phyloP scores from a whole-genome alignment of 2,113 vertebrate genomes.

The Myiagra hebetior region DNA sequence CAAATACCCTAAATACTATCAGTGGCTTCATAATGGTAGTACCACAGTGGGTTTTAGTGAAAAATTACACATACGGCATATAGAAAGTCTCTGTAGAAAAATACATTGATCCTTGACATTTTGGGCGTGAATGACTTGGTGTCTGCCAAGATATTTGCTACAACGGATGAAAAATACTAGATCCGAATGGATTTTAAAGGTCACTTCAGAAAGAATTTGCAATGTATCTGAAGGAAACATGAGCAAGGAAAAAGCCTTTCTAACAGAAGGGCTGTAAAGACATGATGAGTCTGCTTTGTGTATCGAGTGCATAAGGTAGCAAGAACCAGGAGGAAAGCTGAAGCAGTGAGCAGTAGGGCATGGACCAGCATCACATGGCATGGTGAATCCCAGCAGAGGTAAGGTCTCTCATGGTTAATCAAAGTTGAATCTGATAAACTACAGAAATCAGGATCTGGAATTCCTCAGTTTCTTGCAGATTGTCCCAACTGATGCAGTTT shows the following conservation, averaged over 20 bases:
- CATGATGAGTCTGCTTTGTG: neutral
- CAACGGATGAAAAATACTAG: neutral
- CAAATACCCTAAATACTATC: neutral
- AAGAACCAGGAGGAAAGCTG: neutral
- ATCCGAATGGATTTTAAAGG: neutral
- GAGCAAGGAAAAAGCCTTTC: neutral
- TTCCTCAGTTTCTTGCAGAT: neutral
- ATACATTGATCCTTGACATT: neutral
- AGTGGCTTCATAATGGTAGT: neutral
- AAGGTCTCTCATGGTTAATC: neutral
- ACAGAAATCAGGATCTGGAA: neutral
- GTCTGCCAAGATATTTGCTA: neutral
- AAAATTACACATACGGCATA: neutral
- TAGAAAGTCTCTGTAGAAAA: neutral
- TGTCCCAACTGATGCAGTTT: neutral
- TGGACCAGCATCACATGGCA: neutral
- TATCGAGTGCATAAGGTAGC: neutral
- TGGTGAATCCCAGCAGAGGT: rapidly evolving
- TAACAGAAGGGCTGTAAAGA: neutral
- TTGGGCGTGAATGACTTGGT: neutral
- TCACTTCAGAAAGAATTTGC: neutral
- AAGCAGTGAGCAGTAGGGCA: neutral
- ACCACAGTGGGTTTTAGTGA: neutral
- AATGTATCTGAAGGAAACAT: neutral
- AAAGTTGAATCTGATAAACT: neutral